phyloP scores from a whole-genome alignment of 2,113 vertebrate genomes.

The Daboia siamensis region DNA sequence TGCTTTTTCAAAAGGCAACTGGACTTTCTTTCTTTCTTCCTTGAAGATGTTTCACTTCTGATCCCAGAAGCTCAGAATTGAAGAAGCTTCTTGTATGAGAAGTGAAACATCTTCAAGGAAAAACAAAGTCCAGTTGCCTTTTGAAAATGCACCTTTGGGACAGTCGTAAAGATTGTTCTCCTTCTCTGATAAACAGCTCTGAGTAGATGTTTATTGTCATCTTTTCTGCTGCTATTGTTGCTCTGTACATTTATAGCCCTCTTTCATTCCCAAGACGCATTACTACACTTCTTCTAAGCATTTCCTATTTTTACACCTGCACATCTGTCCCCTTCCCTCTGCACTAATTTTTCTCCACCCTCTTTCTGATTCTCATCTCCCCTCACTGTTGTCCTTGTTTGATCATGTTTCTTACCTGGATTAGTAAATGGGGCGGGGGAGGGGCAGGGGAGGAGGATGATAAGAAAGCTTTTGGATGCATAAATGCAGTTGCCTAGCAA shows the following conservation, averaged over 20 bases:
- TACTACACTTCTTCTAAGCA: neutral
- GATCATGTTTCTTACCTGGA: neutral
- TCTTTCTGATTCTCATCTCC: neutral
- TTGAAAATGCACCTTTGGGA: neutral
- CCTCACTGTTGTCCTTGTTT: neutral
- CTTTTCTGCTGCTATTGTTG: neutral
- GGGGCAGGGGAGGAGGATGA: neutral
- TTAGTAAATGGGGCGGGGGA: neutral
- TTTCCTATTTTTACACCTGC: neutral
- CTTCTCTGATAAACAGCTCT: too few relatives aligned
- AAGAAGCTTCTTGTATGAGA: neutral
- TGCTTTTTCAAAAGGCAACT: neutral
- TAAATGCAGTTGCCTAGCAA: slow-evolving; percentile 4
- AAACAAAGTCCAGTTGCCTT: neutral
- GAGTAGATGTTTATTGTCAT: neutral
- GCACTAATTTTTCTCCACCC: neutral
- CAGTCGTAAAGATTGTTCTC: neutral
- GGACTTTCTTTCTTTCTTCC: neutral
- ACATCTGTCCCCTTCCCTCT: neutral
- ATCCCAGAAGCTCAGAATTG: neutral
- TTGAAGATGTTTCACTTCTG: neutral
- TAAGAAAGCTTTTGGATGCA: neutral
- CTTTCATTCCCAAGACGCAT: neutral
- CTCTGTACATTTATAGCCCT: neutral
- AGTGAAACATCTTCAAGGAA: neutral